phyloP scores from a whole-genome alignment of 1,140 invertebrate genomes.

The Lycorma delicatula region DNA sequence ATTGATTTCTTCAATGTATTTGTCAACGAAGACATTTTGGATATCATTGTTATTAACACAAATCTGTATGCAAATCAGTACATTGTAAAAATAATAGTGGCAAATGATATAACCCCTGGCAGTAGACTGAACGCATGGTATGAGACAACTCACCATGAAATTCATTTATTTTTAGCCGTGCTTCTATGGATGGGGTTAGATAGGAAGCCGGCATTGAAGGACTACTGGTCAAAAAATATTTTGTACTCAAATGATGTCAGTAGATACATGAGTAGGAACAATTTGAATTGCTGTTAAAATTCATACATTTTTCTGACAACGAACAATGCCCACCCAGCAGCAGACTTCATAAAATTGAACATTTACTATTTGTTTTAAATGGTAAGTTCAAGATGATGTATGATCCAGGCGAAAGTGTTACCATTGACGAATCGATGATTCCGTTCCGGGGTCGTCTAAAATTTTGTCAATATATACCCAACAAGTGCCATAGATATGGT shows the following conservation, averaged over 20 bases:
- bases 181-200: slow-evolving; percentile 11
- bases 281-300: slow-evolving; percentile 13
- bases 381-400: slow-evolving; percentile 20
- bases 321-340: neutral
- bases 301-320: slow-evolving; percentile 15
- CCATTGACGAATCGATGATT: slow-evolving; percentile 37
- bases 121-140: neutral
- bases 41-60: slow-evolving; percentile 19
- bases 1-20: slow-evolving; percentile 15
- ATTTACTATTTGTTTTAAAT: slow-evolving; percentile 16
- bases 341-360: slow-evolving; percentile 23
- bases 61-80: slow-evolving; percentile 15
- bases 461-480: slow-evolving; percentile 38
- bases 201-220: slow-evolving; percentile 1
- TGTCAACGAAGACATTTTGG: slow-evolving; percentile 19
- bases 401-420: slow-evolving; percentile 26
- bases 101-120: neutral
- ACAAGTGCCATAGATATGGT: slow-evolving; percentile 37
- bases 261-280: slow-evolving; percentile 10
- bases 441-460: slow-evolving; percentile 35
- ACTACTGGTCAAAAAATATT: slow-evolving; percentile 13
- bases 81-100: neutral
- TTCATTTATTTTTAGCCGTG: slow-evolving; percentile 2
- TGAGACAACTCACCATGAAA: neutral
- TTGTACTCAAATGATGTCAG: slow-evolving; percentile 11